These are phyloP conservation scores for Nannoperca australis DNA, from an alignment of 2,797 vertebrate genomes.

Conservation along the genomic window DNA sequence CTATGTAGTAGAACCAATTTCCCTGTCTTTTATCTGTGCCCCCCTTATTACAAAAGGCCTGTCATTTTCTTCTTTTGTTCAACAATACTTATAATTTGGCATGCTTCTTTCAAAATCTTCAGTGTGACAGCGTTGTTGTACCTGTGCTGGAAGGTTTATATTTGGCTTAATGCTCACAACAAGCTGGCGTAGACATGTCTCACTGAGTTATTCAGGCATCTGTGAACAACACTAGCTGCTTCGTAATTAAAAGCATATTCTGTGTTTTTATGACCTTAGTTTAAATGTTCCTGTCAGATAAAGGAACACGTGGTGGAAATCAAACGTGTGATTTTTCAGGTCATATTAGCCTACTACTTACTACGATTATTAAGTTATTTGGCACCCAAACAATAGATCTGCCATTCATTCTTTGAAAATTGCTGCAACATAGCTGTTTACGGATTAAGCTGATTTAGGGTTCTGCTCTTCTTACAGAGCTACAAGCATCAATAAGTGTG, in stretches of 20 bases:
- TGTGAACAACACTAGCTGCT: slow-evolving; percentile 37
- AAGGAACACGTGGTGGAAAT: slow-evolving; percentile 22
- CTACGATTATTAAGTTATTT: background rate
- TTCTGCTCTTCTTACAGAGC: background rate
- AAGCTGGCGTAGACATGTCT: slow-evolving; percentile 44
- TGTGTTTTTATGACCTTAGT: slow-evolving; percentile 34
- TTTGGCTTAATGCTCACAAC: slow-evolving; percentile 46
- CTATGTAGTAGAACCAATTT: background rate
- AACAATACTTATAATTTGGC: background rate
- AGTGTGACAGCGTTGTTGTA: slow-evolving; percentile 25
- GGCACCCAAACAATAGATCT: background rate
- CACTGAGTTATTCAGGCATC: slow-evolving; percentile 42
- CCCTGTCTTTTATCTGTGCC: background rate
- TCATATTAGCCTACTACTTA: no score
- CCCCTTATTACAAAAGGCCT: background rate
- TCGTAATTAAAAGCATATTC: slow-evolving; percentile 20
- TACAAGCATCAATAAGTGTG: background rate
- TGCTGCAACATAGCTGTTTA: background rate
- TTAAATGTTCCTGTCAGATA: slow-evolving; percentile 28
- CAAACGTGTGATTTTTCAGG: background rate
- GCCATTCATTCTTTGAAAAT: background rate
- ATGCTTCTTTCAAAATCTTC: slow-evolving; percentile 10
- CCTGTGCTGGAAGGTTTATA: slow-evolving; percentile 36
- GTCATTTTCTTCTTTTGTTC: background rate
- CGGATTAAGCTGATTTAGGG: background rate